Base-by-base conservation (phyloP, 1,140 invertebrate genomes). In the Drosophila nikananu region DNA sequence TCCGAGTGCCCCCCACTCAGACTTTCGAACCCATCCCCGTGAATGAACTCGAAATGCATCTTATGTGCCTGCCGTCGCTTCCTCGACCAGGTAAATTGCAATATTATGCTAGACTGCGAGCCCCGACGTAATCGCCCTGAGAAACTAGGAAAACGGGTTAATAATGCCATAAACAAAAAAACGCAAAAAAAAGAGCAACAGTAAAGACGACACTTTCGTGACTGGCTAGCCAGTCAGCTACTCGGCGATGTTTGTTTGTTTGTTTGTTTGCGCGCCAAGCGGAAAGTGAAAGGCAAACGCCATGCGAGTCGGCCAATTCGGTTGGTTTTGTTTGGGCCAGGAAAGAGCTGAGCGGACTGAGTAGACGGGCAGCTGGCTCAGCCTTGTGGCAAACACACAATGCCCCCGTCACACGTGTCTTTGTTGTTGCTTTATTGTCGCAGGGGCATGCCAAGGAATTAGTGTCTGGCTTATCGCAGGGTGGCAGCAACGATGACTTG, bases 61-160 rank as follows among this genome's bases (percentile, higher is more conserved):
- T 68, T 35, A 30, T 19, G 46, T 42, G 60, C 42, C 13, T 42
- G 60, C 42, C 13, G 27, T 44, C 39, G 73, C 82, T 89, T 90
- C 84, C 81, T 89, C 81, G 60, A 68, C 55, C 65, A 54, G 67
- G 72, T 71, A 73, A 90, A 84, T 84, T 89, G 86, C 86, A 81
- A 80, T 90, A 79, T 90, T 84, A 90, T 90, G 71, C 75, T 77
- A 77, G 72, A 78, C 65, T 51, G 75, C 55, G 48, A 52, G 3
- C 52, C 61, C 15, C 76, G 48, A 79, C 76, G 76, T 79, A 79
- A 77, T 77, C 74, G 82, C 79, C 59, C 86, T 78, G 77, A 71
- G 84, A 78, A 77, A 90, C 78, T 89, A 89, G 84, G 84, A 89
- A 89, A 89, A 89, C 84, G 86, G 84, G 84, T 89, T 89, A 90